Base-by-base conservation (phyloP, 2,113 vertebrate species). In the Bagarius yarrelli region DNA sequence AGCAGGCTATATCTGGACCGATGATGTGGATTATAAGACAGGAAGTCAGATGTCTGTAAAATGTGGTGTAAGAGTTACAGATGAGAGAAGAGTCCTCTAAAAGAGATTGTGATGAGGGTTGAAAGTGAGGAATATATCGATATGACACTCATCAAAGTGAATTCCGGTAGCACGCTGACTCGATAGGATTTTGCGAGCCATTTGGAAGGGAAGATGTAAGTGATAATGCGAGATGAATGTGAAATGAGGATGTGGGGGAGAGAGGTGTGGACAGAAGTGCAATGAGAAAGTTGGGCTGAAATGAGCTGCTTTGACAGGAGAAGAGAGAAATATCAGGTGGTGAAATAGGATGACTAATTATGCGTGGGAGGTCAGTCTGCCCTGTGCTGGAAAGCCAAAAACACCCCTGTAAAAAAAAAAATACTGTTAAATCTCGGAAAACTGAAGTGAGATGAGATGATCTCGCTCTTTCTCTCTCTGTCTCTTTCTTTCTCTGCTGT, bases 331-430 rank as follows among this genome's bases (percentile, higher is more conserved):
- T 82, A 76, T 84, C 25, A 90, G 88, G 84, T 89, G 87, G 82
- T 89, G 88, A 90, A 90, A 89, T 87, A 85, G 84, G 80, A 93
- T 92, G 90, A 93, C 89, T 92, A 93, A 93, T 91, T 87, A 78
- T 91, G 91, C 80, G 93, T 93, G 88, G 91, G 91, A 91, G 89
- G 87, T 91, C 90, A 90, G 88, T 86, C 89, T 92, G 90, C 91
- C 91, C 87, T 86, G 86, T 85, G 87, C 89, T 83, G 87, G 83
- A 78, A 75, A 79, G 89, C 90, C 89, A 89, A 88, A 69, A 87
- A 88, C 90, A 86, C 88, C 88, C 83, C 85, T 80, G 85, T 87
- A 85, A 83, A 59, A 78, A 70, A 78, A 56, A 14, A 1, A 63
- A 66, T 34, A 36, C 8, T 32, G 67, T 66, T 44, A 72, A 64